Percentiles rank a stretch among this genome's conserved stretches.
Evolutionary conservation across 2,113 vertebrate genomes (phyloP).

Genomic region (Dipodomys spectabilis): DNA sequence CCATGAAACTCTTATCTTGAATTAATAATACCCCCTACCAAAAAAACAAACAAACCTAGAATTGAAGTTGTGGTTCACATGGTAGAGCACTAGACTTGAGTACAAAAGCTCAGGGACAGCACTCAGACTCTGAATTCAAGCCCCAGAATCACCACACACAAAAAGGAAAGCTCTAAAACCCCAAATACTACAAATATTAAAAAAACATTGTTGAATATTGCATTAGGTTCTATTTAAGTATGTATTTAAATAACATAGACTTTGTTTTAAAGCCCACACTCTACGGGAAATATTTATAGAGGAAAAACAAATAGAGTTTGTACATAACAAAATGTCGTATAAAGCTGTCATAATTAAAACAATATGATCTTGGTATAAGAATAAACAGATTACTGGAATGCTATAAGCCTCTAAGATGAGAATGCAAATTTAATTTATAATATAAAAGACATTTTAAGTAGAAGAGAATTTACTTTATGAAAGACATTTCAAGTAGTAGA

Average conservation of each 20-base stretch:
- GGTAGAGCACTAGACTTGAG: no score
- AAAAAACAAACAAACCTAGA: no score
- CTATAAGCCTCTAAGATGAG: constrained; percentile 44
- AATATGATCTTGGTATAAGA: neutral
- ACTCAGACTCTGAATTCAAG: no score
- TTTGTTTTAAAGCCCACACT: constrained; percentile 18
- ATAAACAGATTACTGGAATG: neutral
- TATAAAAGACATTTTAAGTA: neutral
- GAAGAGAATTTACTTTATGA: neutral
- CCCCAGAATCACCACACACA: no score
- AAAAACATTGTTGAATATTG: neutral
- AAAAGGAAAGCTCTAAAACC: constrained; percentile 26
- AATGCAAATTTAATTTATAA: constrained; percentile 39
- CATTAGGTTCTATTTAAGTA: neutral
- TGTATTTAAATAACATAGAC: constrained; percentile 4
- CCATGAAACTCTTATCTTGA: no score
- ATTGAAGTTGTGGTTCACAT: no score
- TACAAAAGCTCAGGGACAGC: no score
- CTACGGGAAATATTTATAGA: neutral
- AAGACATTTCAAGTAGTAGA: neutral
- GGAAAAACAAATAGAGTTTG: constrained; percentile 8
- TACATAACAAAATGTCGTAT: constrained; percentile 36
- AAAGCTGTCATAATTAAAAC: constrained; percentile 55
- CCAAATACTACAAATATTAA: neutral
- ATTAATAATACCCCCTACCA: no score